Percentiles rank a stretch among this genome's conserved stretches.
These are phyloP conservation scores for Anhinga anhinga DNA, from an alignment of 2,113 vertebrate genomes.

Conservation along the genomic window DNA sequence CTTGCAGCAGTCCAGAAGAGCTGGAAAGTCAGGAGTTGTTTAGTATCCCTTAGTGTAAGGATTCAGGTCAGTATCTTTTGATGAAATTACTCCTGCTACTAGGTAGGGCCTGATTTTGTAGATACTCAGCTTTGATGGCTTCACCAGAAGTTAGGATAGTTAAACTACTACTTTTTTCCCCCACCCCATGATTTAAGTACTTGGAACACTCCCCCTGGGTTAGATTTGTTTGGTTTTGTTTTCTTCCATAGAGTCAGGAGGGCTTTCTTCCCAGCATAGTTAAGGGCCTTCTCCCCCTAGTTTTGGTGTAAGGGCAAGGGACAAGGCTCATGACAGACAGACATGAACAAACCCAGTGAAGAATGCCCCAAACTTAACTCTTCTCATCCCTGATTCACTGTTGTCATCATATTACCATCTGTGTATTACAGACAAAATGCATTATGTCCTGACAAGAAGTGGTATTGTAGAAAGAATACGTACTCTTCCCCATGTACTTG, in stretches of 20 bases:
- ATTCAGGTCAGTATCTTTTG: neutral
- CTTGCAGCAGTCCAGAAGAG: neutral
- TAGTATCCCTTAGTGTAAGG: neutral
- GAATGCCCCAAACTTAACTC: neutral
- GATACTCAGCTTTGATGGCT: neutral
- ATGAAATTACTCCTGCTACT: neutral
- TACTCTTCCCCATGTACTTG: neutral
- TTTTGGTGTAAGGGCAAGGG: neutral
- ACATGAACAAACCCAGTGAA: neutral
- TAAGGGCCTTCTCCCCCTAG: neutral
- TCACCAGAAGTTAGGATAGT: neutral
- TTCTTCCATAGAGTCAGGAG: neutral
- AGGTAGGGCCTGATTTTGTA: neutral
- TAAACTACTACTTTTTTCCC: neutral
- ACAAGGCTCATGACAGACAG: neutral
- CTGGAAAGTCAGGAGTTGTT: neutral
- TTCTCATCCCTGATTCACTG: neutral
- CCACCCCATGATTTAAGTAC: neutral
- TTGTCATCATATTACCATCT: neutral
- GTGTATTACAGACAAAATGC: neutral
- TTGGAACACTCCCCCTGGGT: neutral
- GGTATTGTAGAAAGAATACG: neutral
- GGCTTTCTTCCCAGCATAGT: neutral
- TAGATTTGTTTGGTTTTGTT: neutral
- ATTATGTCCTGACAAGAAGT: neutral